Evolutionary conservation across 2,113 vertebrate genomes (phyloP).

Genomic region (Mirounga angustirostris): DNA sequence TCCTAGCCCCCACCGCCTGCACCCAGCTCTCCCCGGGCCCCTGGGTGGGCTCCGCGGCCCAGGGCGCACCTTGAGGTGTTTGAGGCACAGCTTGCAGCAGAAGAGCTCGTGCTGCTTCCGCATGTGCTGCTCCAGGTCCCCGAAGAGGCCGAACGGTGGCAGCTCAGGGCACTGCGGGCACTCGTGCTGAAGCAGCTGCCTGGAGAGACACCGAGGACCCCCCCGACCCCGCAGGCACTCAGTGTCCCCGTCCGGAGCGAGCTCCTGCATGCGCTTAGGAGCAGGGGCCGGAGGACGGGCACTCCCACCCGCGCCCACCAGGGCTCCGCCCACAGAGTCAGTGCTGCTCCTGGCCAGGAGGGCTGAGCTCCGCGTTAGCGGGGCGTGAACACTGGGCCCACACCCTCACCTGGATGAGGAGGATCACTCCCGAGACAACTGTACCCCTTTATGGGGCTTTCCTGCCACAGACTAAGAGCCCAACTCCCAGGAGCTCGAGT

Average conservation of each 20-base stretch:
- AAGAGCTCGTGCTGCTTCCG: slow-evolving; percentile 97
- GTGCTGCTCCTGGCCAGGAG: neutral
- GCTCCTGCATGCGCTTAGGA: neutral
- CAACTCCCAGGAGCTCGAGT: neutral
- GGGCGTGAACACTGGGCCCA: neutral
- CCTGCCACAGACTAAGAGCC: neutral
- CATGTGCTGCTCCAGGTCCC: slow-evolving; percentile 98
- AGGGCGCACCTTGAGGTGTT: slow-evolving; percentile 94
- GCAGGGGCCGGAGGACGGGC: neutral
- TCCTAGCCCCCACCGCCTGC: neutral
- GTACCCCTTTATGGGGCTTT: neutral
- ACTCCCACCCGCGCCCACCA: neutral
- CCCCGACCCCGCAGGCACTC: neutral
- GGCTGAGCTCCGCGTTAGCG: too few species aligned
- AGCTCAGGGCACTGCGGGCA: slow-evolving; percentile 92
- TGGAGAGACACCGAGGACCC: slow-evolving; percentile 75
- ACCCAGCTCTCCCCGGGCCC: neutral
- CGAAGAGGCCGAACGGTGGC: slow-evolving; percentile 93
- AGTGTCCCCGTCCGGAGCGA: neutral
- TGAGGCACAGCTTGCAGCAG: slow-evolving; percentile 96
- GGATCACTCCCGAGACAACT: neutral
- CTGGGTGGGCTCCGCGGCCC: too few species aligned
- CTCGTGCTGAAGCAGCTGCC: slow-evolving; percentile 94
- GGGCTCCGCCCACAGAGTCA: neutral
- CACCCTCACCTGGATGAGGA: neutral